Percentiles rank a stretch among this genome's conserved stretches.
Conservation (phyloP, 1,140 invertebrate species). For the Tribolium castaneum region DNA sequence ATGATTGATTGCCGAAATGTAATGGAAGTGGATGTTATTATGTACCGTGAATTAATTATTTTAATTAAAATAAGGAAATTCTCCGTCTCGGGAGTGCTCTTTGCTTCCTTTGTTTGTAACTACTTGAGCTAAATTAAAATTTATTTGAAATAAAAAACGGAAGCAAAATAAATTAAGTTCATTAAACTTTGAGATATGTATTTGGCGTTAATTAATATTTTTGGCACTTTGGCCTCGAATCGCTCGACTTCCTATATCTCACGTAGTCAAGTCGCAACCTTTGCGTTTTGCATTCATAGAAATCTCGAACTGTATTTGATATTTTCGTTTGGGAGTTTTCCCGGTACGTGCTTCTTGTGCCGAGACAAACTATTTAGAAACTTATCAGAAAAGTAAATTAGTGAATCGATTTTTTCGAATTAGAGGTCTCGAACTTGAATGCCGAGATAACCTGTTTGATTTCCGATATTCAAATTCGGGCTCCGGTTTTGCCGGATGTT, state of each 20-base stretch:
- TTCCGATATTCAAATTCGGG: slow-evolving; percentile 10
- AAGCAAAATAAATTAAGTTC: slow-evolving; percentile 2
- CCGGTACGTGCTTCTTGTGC: not conserved
- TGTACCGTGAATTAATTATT: slow-evolving; percentile 29
- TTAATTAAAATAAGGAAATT: slow-evolving; percentile 33
- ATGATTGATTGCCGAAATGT: slow-evolving; percentile 20
- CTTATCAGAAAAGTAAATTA: too few relatives aligned
- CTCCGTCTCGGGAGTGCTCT: slow-evolving; percentile 17
- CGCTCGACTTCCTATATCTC: not conserved
- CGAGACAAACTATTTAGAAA: not conserved
- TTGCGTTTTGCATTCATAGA: not conserved
- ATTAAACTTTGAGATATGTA: not conserved
- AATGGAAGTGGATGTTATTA: slow-evolving; percentile 10
- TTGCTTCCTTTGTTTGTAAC: slow-evolving; percentile 34
- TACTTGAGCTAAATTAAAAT: slow-evolving; percentile 33
- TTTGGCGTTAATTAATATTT: too few relatives aligned
- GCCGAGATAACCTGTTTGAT: not conserved
- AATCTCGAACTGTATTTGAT: not conserved
- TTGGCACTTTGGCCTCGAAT: too few relatives aligned
- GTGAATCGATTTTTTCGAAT: too few relatives aligned
- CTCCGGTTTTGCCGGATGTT: not conserved
- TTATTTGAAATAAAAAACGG: slow-evolving; percentile 22
- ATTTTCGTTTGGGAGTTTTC: not conserved
- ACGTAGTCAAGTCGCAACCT: not conserved
- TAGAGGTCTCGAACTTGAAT: not conserved